Conservation (phyloP, 2,888 invertebrate genomes). For the Agrilus cyanescens region DNA sequence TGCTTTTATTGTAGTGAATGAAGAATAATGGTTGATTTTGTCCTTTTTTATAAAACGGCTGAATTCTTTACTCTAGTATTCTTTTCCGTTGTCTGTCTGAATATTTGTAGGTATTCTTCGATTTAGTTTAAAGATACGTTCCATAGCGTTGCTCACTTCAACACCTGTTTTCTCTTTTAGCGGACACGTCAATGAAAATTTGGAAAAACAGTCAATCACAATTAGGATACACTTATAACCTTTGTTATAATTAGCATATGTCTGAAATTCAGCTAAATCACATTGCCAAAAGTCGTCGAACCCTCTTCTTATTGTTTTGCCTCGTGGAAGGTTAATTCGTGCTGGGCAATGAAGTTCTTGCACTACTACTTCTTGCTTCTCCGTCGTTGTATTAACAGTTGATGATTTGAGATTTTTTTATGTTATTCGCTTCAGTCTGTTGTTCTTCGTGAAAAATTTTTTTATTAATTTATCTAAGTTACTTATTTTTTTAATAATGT, state of each 20-base stretch:
- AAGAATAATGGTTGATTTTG: constrained; percentile 18
- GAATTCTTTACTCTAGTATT: constrained; percentile 23
- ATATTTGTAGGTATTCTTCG: constrained; percentile 16
- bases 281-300: constrained; percentile 33
- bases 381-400: too few relatives aligned
- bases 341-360: constrained; percentile 29
- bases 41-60: constrained; percentile 17
- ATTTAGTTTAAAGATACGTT: constrained; percentile 10
- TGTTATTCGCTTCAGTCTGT: too few relatives aligned
- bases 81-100: constrained; percentile 24
- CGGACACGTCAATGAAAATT: constrained; percentile 28
- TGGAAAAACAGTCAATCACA: constrained; percentile 31
- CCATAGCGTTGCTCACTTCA: constrained; percentile 19
- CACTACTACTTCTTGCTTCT: too few relatives aligned
- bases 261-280: too few relatives aligned
- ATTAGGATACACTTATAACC: constrained; percentile 26
- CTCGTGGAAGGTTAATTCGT: constrained; percentile 25
- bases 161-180: constrained; percentile 25
- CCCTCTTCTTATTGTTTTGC: constrained; percentile 25
- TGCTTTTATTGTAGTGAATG: constrained; percentile 15
- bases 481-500: too few relatives aligned
- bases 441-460: too few relatives aligned
- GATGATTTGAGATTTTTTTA: too few relatives aligned
- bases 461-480: too few relatives aligned
- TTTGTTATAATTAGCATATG: constrained; percentile 24